Percentiles rank a stretch among this genome's conserved stretches.
phyloP scores from a whole-genome alignment of 2,888 invertebrate species.

The Psococerastis gibbosa region DNA sequence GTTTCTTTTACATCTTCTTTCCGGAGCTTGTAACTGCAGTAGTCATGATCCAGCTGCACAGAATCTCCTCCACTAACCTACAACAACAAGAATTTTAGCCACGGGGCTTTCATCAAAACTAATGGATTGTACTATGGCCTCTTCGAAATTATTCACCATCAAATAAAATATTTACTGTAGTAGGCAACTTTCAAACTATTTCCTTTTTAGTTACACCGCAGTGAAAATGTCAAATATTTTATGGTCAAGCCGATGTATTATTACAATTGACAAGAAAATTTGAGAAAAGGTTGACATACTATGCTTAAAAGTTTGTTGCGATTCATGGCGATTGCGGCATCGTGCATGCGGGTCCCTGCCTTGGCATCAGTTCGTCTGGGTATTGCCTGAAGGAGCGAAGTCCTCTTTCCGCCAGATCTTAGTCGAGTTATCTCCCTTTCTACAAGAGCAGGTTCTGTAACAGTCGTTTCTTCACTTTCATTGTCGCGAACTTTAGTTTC shows the following conservation, averaged over 20 bases:
- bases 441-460: too few species aligned
- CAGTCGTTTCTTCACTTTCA: constrained; percentile 11
- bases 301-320: constrained; percentile 25
- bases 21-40: constrained; percentile 25
- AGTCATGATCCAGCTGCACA: constrained; percentile 37
- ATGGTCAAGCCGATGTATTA: too few species aligned
- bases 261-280: too few species aligned
- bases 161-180: too few species aligned
- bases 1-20: constrained; percentile 1
- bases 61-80: constrained; percentile 20
- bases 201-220: too few species aligned
- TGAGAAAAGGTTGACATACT: too few species aligned
- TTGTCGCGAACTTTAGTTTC: constrained; percentile 4
- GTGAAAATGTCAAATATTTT: too few species aligned
- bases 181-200: too few species aligned
- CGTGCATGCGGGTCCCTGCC: constrained; percentile 24
- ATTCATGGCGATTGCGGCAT: constrained; percentile 23
- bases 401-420: constrained; percentile 24
- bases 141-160: too few species aligned
- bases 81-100: constrained; percentile 12
- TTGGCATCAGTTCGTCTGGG: constrained; percentile 22
- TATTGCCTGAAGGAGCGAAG: constrained; percentile 31
- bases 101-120: too few species aligned
- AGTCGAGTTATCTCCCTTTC: background rate
- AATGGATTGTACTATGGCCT: too few species aligned